Percentiles rank a stretch among this genome's conserved stretches.
Evolutionary conservation across 2,888 invertebrate species (phyloP).

Genomic region (Osmoderma eremita): DNA sequence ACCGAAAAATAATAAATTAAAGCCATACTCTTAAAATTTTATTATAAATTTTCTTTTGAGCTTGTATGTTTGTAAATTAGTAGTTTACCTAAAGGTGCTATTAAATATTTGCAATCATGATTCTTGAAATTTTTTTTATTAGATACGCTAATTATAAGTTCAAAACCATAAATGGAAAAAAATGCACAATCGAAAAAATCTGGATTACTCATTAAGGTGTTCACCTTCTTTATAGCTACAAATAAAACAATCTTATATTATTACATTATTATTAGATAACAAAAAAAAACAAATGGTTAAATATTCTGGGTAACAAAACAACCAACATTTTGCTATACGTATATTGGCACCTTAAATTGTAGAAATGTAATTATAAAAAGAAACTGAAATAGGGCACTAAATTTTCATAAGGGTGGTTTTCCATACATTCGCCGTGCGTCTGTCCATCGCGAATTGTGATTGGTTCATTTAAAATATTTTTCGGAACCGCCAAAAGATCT

Average conservation of each 20-base stretch:
- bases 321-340: slow-evolving; percentile 12
- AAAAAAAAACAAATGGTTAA: background rate
- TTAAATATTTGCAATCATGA: slow-evolving; percentile 44
- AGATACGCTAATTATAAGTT: slow-evolving; percentile 5
- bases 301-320: slow-evolving; percentile 6
- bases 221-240: background rate
- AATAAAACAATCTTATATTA: slow-evolving; percentile 17
- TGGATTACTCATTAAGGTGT: background rate
- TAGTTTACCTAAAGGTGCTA: slow-evolving; percentile 45
- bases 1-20: slow-evolving; percentile 48
- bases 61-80: slow-evolving; percentile 45
- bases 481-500: no score
- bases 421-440: no score
- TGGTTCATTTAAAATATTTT: no score
- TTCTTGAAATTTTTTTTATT: slow-evolving; percentile 44
- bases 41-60: slow-evolving; percentile 45
- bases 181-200: slow-evolving; percentile 23
- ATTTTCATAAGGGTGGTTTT: no score
- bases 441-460: no score
- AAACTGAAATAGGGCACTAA: no score
- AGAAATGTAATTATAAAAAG: no score
- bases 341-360: background rate
- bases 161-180: slow-evolving; percentile 17
- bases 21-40: slow-evolving; percentile 42
- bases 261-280: slow-evolving; percentile 10